Evolutionary conservation across 2,113 vertebrate genomes (phyloP).

Genomic region (Serinus canaria): DNA sequence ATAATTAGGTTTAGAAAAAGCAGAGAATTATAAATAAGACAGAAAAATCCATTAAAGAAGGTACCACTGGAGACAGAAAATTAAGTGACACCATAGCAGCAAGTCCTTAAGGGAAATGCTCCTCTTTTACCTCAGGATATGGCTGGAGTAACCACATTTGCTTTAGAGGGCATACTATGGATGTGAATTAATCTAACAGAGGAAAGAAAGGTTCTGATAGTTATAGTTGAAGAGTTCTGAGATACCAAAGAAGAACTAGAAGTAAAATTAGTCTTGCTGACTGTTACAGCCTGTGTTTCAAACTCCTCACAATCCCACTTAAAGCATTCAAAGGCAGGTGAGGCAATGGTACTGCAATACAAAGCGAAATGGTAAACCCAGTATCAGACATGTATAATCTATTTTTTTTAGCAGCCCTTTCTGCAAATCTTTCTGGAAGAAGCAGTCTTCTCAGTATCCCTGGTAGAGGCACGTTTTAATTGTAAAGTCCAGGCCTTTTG

Average conservation of each 20-base stretch:
- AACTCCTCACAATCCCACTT: conserved; percentile 12
- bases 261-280: background rate
- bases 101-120: background rate
- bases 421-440: background rate
- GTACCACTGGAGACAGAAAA: background rate
- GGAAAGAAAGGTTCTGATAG: background rate
- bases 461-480: background rate
- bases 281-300: background rate
- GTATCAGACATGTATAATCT: background rate
- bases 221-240: background rate
- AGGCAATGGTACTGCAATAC: background rate
- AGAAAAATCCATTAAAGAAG: background rate
- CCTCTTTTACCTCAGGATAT: background rate
- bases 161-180: background rate
- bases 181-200: background rate
- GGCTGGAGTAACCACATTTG: background rate
- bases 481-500: background rate
- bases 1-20: background rate
- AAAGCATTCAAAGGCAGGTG: conserved; percentile 30
- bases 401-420: background rate
- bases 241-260: background rate
- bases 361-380: background rate
- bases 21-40: background rate
- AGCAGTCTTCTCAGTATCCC: background rate
- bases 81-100: background rate